phyloP scores from a whole-genome alignment of 2,888 invertebrate species.

The Caenorhabditis sinica region DNA sequence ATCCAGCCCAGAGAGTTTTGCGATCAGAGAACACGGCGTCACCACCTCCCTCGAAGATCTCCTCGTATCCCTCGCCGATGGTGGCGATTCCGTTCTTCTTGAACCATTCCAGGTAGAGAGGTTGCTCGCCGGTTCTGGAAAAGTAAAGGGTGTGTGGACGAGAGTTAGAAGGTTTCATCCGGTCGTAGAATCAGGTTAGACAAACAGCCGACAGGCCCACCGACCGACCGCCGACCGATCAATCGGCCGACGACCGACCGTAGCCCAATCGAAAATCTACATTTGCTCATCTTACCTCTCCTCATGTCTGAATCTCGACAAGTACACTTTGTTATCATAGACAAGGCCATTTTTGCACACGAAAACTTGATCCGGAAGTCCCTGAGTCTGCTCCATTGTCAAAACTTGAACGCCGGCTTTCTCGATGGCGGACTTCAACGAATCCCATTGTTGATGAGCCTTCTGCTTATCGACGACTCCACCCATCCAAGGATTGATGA shows the following conservation, averaged over 20 bases:
- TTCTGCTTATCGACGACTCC: conserved; percentile 81
- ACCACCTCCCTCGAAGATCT: conserved; percentile 82
- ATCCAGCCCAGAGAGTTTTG: conserved; percentile 83
- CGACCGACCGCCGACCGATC: too few relatives aligned
- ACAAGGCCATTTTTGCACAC: conserved; percentile 83
- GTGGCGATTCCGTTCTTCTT: conserved; percentile 77
- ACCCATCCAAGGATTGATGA: conserved; percentile 84
- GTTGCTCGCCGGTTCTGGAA: conserved; percentile 80
- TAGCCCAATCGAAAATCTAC: too few relatives aligned
- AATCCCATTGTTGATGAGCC: conserved; percentile 80
- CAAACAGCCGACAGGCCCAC: too few relatives aligned
- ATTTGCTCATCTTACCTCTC: conserved; percentile 75
- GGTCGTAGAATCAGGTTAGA: too few relatives aligned
- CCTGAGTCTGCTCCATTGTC: conserved; percentile 79
- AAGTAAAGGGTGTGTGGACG: not conserved
- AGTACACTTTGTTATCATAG: conserved; percentile 80
- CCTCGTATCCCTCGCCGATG: conserved; percentile 80
- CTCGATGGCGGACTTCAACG: conserved; percentile 80
- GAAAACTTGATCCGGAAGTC: conserved; percentile 84
- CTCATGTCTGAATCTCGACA: conserved; percentile 82
- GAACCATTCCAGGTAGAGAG: conserved; percentile 82
- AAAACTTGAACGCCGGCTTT: conserved; percentile 80
- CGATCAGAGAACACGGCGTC: conserved; percentile 82
- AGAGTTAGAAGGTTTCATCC: too few relatives aligned
- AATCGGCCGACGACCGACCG: too few relatives aligned